Base-by-base conservation (phyloP, 2,888 invertebrate genomes). In the Polyploca ridens region DNA sequence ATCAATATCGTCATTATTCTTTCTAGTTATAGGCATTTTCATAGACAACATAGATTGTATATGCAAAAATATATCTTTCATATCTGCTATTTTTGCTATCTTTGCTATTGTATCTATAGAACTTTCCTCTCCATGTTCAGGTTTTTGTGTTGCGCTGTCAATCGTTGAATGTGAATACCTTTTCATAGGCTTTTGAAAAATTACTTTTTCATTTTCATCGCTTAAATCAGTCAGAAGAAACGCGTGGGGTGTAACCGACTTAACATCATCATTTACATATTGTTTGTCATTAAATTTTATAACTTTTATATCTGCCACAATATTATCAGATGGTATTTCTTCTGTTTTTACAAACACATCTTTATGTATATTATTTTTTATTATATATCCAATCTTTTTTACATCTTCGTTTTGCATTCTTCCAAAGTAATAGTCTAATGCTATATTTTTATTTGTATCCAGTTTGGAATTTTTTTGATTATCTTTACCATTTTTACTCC, bases 381-480 rank as follows among this genome's bases (percentile, higher is more conserved):
- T 41, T 61, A 61, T 41, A 33, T 70, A 74, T 0, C 70, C 70
- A 2, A 69, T 33, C 16, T 67, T 66, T 61, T 59, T 38, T 1
- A 38, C 58, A 7, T 64, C 41, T 3, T 60, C 60, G 16, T 63
- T 61, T 54, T 67, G 74, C 62, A 64, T 65, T 64, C 75, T 77
- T 13, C 74, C 76, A 19, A 78, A 79, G 66, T 82, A 81, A 63
- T 86, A 82, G 64, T 85, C 83, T 0, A 73, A 35, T 8, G 76
- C 64, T 58, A 79, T 82, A 5, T 70, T 67, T 3, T 70, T 65
- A 7, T 66, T n/a, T 3, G 14, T 61, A 14, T 44, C 44, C 44
- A 14, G 58, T 14, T 54, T 19, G 10, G 54, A 1, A 33, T 59
- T 27, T 13, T 62, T 27, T 13, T 62, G 58, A 14, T 60, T 62